Evolutionary conservation across 2,888 invertebrate genomes (phyloP).

Genomic region (Cylloceria caligata): DNA sequence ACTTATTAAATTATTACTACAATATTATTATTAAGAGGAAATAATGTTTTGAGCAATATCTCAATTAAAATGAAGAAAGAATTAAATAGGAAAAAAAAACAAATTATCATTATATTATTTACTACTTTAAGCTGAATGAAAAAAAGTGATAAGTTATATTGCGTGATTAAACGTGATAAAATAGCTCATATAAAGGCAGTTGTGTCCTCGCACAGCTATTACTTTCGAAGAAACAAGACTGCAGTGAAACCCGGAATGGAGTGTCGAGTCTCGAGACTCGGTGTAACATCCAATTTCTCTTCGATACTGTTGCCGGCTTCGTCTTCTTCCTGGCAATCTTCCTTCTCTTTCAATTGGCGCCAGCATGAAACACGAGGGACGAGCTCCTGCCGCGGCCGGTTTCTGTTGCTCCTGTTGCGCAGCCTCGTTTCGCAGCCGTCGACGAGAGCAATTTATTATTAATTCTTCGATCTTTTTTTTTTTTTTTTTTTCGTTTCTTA

Average conservation of each 20-base stretch:
- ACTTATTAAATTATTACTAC: neutral
- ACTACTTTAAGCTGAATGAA: neutral
- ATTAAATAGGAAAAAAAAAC: neutral
- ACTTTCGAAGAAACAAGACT: conserved; percentile 50
- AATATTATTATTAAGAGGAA: neutral
- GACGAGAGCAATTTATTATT: conserved; percentile 67
- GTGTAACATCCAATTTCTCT: conserved; percentile 59
- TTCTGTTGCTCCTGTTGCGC: conserved; percentile 62
- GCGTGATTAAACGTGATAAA: conserved; percentile 38
- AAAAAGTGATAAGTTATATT: conserved; percentile 4
- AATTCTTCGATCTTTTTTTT: conserved; percentile 61
- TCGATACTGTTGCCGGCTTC: conserved; percentile 48
- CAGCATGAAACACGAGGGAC: conserved; percentile 49
- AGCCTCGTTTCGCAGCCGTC: conserved; percentile 62
- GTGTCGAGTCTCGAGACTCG: conserved; percentile 43
- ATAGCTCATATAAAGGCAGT: conserved; percentile 21
- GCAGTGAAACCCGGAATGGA: conserved; percentile 26
- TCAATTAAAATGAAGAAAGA: neutral
- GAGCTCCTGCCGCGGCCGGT: conserved; percentile 43
- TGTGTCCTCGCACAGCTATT: conserved; percentile 34
- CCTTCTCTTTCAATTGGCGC: conserved; percentile 61
- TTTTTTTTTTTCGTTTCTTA: conserved; percentile 47
- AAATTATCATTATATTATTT: neutral
- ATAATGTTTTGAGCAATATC: neutral
- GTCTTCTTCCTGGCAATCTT: conserved; percentile 47